Percentiles rank a stretch among this genome's conserved stretches.
These are phyloP conservation scores for Colostygia pectinataria DNA, from an alignment of 2,888 invertebrate species.

Conservation along the genomic window DNA sequence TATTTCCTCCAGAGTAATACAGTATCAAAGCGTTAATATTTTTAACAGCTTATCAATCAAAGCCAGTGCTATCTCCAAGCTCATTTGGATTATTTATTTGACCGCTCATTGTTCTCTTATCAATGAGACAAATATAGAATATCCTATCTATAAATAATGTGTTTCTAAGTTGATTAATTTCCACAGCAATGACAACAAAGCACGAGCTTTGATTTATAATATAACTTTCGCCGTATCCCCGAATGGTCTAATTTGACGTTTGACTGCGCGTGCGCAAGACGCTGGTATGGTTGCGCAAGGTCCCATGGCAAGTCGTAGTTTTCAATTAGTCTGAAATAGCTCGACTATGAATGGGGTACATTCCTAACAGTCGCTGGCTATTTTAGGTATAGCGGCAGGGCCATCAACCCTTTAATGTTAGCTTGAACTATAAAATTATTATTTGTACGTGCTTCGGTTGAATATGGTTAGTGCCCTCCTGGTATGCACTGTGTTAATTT, in stretches of 20 bases:
- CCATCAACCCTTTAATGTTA: conserved; percentile 25
- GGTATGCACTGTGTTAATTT: conserved; percentile 11
- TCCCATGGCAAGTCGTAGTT: conserved; percentile 29
- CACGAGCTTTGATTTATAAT: conserved; percentile 64
- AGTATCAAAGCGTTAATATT: no score
- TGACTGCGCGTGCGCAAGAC: conserved; percentile 44
- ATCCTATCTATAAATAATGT: conserved; percentile 36
- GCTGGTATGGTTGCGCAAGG: conserved; percentile 38
- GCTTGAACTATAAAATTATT: conserved; percentile 25
- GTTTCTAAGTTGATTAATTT: conserved; percentile 53
- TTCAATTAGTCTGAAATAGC: conserved; percentile 36
- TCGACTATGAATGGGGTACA: conserved; percentile 51
- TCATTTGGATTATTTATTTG: conserved; percentile 34
- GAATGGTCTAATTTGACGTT: conserved; percentile 69
- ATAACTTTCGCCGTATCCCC: conserved; percentile 67
- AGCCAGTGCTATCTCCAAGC: conserved; percentile 29
- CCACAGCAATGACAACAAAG: conserved; percentile 54
- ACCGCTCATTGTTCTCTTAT: conserved; percentile 36
- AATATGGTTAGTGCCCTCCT: conserved; percentile 16
- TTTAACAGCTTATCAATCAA: conserved; percentile 4
- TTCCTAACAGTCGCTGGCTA: conserved; percentile 51
- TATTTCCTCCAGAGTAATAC: no score
- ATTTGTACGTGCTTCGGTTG: conserved; percentile 22
- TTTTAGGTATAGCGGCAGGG: conserved; percentile 36
- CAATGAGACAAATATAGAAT: conserved; percentile 35